Percentiles rank a stretch among this genome's conserved stretches.
Evolutionary conservation across 2,797 vertebrate species (phyloP).

Genomic region (Liparis tanakae): DNA sequence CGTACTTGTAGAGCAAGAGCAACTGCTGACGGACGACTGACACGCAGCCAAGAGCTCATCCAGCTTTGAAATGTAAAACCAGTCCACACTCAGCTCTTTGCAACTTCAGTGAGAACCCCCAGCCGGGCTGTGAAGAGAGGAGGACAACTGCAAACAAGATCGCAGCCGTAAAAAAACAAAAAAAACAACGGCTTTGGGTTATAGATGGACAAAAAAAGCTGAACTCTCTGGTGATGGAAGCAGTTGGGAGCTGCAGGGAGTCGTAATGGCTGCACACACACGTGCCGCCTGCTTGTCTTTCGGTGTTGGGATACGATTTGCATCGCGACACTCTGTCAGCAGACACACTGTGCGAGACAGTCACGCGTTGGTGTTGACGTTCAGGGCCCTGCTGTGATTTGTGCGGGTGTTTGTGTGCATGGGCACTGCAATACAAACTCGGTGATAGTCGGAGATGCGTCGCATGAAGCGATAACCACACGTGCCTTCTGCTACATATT

Average conservation of each 20-base stretch:
- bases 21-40: constrained; percentile 59
- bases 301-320: constrained; percentile 17
- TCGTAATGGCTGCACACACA: constrained; percentile 7
- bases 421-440: background rate
- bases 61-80: constrained; percentile 66
- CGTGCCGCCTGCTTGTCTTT: constrained; percentile 32
- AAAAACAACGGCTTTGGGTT: background rate
- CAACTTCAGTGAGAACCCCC: constrained; percentile 23
- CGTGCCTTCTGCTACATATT: background rate
- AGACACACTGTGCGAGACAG: constrained; percentile 9
- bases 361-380: constrained; percentile 7
- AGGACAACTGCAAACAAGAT: constrained; percentile 19
- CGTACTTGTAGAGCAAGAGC: constrained; percentile 40
- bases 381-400: constrained; percentile 35
- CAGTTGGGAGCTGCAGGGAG: background rate
- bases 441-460: background rate
- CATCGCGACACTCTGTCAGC: constrained; percentile 29
- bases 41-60: constrained; percentile 38
- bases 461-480: constrained; percentile 20
- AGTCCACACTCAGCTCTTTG: constrained; percentile 36
- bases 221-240: background rate
- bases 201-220: background rate
- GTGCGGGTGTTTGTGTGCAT: constrained; percentile 36
- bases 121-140: constrained; percentile 30
- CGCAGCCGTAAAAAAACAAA: constrained; percentile 28